Conservation (phyloP, 1,140 invertebrate species). For the Ceratosolen solmsi region DNA sequence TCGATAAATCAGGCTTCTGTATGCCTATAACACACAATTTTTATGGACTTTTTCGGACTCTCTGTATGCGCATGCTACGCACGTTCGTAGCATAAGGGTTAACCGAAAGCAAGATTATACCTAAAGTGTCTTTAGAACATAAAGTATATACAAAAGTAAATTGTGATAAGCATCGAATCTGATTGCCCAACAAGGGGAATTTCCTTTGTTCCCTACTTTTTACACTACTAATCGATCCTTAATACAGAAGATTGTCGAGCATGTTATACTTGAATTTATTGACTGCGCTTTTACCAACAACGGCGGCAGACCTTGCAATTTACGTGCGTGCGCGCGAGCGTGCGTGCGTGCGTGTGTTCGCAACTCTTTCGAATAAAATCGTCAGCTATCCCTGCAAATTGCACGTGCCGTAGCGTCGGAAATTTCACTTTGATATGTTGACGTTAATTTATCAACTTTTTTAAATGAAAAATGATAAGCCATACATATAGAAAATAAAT, state of each 20-base stretch:
- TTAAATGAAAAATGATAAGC: too few relatives aligned
- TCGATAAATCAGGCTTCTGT: slow-evolving; percentile 44
- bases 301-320: too few relatives aligned
- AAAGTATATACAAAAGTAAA: slow-evolving; percentile 11
- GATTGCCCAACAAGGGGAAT: background rate
- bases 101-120: background rate
- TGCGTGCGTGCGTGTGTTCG: too few relatives aligned
- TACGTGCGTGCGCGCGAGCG: too few relatives aligned
- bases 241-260: background rate
- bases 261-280: slow-evolving; percentile 1
- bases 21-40: slow-evolving; percentile 9
- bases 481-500: too few relatives aligned
- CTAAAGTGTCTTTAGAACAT: background rate
- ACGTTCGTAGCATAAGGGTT: background rate
- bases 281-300: background rate
- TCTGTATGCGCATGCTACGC: background rate
- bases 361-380: too few relatives aligned
- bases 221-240: background rate
- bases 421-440: too few relatives aligned
- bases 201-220: slow-evolving; percentile 4
- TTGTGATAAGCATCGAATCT: background rate
- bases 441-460: too few relatives aligned
- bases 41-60: slow-evolving; percentile 4
- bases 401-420: too few relatives aligned
- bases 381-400: too few relatives aligned